A percentile compares a stretch with the other conserved stretches of the same genome.
Conservation (phyloP, 2,113 vertebrate species). For the Syngnathus typhle region DNA sequence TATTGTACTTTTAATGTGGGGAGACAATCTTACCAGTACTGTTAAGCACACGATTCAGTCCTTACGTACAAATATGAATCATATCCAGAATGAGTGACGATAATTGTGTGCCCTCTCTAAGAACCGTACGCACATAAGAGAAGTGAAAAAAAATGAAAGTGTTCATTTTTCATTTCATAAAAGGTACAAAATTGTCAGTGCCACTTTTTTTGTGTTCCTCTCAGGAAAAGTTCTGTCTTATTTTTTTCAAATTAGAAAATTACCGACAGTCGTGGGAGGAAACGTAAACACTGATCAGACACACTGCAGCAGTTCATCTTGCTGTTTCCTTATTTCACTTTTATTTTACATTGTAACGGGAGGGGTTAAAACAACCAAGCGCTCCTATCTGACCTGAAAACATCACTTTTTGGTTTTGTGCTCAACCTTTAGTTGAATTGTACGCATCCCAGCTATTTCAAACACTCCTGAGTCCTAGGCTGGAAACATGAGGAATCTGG, state of each 20-base stretch:
- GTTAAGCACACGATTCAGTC: too few species aligned
- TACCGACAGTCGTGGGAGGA: slow-evolving; percentile 29
- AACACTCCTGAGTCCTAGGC: slow-evolving; percentile 46
- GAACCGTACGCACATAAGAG: too few species aligned
- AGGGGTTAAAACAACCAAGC: slow-evolving; percentile 13
- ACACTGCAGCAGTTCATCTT: neutral
- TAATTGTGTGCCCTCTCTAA: too few species aligned
- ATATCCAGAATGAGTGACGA: slow-evolving; percentile 34
- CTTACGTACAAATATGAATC: slow-evolving; percentile 42
- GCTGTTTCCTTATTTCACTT: slow-evolving; percentile 14
- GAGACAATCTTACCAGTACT: slow-evolving; percentile 28
- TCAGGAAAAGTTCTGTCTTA: slow-evolving; percentile 31
- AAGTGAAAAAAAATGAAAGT: neutral
- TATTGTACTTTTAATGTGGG: slow-evolving; percentile 1
- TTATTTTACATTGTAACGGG: slow-evolving; percentile 16
- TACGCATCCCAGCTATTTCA: slow-evolving; percentile 60
- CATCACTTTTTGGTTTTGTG: slow-evolving; percentile 2
- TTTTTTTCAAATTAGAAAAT: slow-evolving; percentile 34
- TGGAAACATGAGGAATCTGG: slow-evolving; percentile 66
- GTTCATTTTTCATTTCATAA: slow-evolving; percentile 39
- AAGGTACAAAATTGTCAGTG: slow-evolving; percentile 48
- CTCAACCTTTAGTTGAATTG: slow-evolving; percentile 27
- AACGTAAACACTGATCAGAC: slow-evolving; percentile 29
- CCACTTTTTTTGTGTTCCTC: slow-evolving; percentile 28
- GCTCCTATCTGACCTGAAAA: slow-evolving; percentile 19